These are phyloP conservation scores for Leptopilina drosophilae DNA, from an alignment of 2,888 invertebrate species.

Conservation along the genomic window DNA sequence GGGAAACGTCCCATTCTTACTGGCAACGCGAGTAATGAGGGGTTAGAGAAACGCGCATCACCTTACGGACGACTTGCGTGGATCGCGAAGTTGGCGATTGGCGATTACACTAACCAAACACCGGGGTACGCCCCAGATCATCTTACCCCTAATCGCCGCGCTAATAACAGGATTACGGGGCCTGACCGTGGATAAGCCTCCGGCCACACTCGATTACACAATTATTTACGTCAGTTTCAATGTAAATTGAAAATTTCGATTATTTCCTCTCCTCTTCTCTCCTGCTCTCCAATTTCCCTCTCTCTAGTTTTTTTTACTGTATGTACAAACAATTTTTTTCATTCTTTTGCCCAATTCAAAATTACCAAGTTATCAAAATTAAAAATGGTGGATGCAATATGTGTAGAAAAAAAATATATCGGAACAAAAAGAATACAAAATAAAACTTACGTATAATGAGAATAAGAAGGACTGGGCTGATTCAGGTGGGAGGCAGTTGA, in stretches of 20 bases:
- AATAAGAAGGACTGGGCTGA: slow-evolving; percentile 74
- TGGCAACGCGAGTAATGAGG: slow-evolving; percentile 44
- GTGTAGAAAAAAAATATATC: too few species aligned
- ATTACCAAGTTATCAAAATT: too few species aligned
- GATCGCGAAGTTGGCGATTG: slow-evolving; percentile 70
- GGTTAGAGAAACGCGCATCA: slow-evolving; percentile 54
- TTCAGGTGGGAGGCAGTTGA: slow-evolving; percentile 72
- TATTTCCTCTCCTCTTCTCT: background rate
- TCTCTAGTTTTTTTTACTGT: too few species aligned
- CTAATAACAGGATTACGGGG: slow-evolving; percentile 76
- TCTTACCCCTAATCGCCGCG: slow-evolving; percentile 74
- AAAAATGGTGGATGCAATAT: too few species aligned
- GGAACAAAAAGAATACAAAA: too few species aligned
- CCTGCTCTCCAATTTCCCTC: too few species aligned
- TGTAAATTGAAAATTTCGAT: slow-evolving; percentile 27
- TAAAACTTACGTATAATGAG: slow-evolving; percentile 75
- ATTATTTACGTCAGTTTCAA: slow-evolving; percentile 33
- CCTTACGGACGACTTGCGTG: slow-evolving; percentile 55
- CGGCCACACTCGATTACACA: slow-evolving; percentile 46
- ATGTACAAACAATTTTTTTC: too few species aligned
- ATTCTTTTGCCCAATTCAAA: too few species aligned
- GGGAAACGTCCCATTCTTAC: slow-evolving; percentile 36
- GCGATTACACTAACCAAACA: slow-evolving; percentile 77
- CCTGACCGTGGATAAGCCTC: slow-evolving; percentile 65
- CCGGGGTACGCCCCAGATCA: slow-evolving; percentile 75